Conservation (phyloP, 2,888 invertebrate genomes). For the Apamea epomidion region DNA sequence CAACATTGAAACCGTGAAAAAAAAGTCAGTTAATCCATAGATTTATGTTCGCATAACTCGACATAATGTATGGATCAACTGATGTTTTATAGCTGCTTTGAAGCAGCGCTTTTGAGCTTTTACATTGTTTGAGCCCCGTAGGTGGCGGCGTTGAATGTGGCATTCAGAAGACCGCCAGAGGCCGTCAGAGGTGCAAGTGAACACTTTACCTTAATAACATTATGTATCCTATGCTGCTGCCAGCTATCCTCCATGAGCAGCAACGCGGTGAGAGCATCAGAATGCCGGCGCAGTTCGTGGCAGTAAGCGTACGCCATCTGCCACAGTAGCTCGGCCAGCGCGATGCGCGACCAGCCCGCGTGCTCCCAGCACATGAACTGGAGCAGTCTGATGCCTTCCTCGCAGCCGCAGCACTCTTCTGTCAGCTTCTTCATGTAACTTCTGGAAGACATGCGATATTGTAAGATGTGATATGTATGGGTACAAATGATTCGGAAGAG, state of each 20-base stretch:
- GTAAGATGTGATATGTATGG: not conserved
- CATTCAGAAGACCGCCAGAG: no score
- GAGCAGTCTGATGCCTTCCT: slow-evolving; percentile 96
- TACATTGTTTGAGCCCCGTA: no score
- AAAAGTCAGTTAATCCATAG: no score
- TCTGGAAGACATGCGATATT: slow-evolving; percentile 66
- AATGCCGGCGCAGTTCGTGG: slow-evolving; percentile 97
- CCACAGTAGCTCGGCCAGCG: slow-evolving; percentile 97
- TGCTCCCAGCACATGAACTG: slow-evolving; percentile 99
- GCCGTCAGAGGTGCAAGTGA: not conserved
- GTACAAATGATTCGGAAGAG: not conserved
- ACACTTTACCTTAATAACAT: slow-evolving; percentile 94
- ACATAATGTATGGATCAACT: no score
- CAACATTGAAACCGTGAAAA: no score
- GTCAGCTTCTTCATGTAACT: slow-evolving; percentile 97
- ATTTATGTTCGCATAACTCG: no score
- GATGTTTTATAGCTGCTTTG: no score
- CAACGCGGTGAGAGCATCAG: slow-evolving; percentile 96
- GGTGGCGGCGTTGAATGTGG: no score
- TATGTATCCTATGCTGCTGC: slow-evolving; percentile 98
- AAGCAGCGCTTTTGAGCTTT: not conserved
- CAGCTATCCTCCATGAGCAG: slow-evolving; percentile 98
- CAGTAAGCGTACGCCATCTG: slow-evolving; percentile 97
- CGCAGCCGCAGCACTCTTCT: slow-evolving; percentile 97
- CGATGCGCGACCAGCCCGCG: slow-evolving; percentile 97